A percentile compares a stretch with the other conserved stretches of the same genome.
Evolutionary conservation across 2,888 invertebrate genomes (phyloP).

Genomic region (Brachypterus glaber): DNA sequence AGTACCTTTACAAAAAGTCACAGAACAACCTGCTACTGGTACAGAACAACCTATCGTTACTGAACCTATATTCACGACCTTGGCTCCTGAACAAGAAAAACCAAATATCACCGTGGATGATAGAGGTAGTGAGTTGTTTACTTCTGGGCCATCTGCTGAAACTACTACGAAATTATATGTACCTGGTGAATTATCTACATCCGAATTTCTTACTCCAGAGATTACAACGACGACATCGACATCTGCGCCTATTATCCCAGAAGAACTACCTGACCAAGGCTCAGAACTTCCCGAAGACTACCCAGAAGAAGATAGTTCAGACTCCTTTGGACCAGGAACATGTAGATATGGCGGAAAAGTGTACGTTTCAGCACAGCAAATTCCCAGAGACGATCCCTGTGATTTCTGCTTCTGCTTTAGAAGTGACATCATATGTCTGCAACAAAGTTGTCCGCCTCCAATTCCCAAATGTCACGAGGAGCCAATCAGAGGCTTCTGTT

Average conservation of each 20-base stretch:
- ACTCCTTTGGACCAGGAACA: constrained; percentile 76
- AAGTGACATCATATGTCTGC: constrained; percentile 89
- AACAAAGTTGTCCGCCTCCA: constrained; percentile 92
- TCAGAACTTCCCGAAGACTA: constrained; percentile 47
- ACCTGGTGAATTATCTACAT: constrained; percentile 32
- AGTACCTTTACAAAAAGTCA: constrained; percentile 8
- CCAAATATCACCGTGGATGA: constrained; percentile 13
- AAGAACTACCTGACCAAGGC: constrained; percentile 24
- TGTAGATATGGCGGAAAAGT: constrained; percentile 88
- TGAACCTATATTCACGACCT: not conserved
- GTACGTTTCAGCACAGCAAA: constrained; percentile 90
- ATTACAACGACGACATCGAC: constrained; percentile 17
- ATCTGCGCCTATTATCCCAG: constrained; percentile 12
- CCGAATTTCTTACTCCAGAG: constrained; percentile 22
- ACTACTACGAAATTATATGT: constrained; percentile 20
- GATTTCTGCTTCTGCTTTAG: constrained; percentile 97
- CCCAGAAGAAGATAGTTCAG: constrained; percentile 66
- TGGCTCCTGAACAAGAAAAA: constrained; percentile 4
- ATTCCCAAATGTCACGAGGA: constrained; percentile 87
- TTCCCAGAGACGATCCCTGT: constrained; percentile 88
- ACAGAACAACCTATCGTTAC: constrained; percentile 10
- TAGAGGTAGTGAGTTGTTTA: constrained; percentile 15
- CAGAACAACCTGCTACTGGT: constrained; percentile 13
- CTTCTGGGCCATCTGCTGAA: constrained; percentile 22
- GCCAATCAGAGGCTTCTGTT: constrained; percentile 88